Evolutionary conservation across 2,888 invertebrate genomes (phyloP).

Genomic region (Apocheima hispidaria): DNA sequence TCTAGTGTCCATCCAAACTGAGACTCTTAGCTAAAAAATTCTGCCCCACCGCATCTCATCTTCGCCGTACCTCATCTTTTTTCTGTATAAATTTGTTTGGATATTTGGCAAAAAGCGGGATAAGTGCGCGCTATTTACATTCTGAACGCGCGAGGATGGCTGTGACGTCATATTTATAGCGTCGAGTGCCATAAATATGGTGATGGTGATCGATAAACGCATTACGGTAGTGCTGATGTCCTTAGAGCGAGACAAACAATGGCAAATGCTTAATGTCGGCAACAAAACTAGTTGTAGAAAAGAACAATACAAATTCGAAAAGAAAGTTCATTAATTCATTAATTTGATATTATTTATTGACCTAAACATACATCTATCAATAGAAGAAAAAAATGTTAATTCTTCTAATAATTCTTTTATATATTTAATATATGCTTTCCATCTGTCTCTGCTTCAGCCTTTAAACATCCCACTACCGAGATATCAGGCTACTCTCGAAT

Average conservation of each 20-base stretch:
- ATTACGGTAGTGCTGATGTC: constrained; percentile 41
- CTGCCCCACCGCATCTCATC: constrained; percentile 57
- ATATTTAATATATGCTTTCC: no score
- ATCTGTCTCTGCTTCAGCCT: no score
- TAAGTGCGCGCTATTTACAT: constrained; percentile 77
- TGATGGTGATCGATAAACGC: constrained; percentile 61
- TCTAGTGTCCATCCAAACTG: constrained; percentile 14
- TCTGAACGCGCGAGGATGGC: constrained; percentile 62
- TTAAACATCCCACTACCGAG: no score
- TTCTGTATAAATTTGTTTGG: constrained; percentile 78
- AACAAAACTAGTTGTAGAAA: no score
- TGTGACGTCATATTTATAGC: constrained; percentile 49
- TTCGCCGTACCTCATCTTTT: constrained; percentile 50
- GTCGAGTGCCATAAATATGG: constrained; percentile 59
- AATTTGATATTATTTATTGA: no score
- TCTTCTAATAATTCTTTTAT: no score
- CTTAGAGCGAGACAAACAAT: neutral
- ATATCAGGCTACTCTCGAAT: no score
- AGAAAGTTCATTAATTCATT: no score
- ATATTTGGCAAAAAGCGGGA: constrained; percentile 76
- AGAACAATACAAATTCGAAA: no score
- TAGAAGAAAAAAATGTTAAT: no score
- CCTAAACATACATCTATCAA: no score
- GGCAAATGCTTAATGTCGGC: neutral
- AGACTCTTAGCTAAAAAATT: constrained; percentile 28